These are phyloP conservation scores for Desmophyllum pertusum DNA, from an alignment of 92 coral and sea anemone species.

Conservation along the genomic window DNA sequence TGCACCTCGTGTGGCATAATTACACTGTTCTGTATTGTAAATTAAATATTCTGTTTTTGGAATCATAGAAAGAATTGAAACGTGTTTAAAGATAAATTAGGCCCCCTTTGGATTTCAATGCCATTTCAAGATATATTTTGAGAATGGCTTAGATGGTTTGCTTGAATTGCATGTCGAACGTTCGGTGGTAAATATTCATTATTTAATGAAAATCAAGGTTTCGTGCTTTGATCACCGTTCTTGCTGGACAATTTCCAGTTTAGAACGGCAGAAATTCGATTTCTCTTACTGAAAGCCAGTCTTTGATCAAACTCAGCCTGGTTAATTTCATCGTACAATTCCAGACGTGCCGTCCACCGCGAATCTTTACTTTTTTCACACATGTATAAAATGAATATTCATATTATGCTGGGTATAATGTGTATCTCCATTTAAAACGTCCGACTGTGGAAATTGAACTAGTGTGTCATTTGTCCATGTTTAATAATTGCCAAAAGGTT, in stretches of 20 bases:
- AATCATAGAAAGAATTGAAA: conserved; percentile 7
- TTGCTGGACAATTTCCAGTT: not conserved
- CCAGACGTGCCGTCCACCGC: not conserved
- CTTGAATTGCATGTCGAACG: not conserved
- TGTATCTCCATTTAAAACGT: not conserved
- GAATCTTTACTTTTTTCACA: not conserved
- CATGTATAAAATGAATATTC: conserved; percentile 26
- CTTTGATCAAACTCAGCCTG: not conserved
- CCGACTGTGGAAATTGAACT: conserved; percentile 21
- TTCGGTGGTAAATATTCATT: not conserved
- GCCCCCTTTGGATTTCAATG: conserved; percentile 14
- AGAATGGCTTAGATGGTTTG: not conserved
- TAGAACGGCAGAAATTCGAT: not conserved
- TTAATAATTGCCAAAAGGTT: not conserved
- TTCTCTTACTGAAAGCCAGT: not conserved
- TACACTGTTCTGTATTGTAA: conserved; percentile 1
- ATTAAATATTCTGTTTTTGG: conserved; percentile 36
- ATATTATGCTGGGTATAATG: not conserved
- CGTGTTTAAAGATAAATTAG: not conserved
- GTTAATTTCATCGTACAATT: not conserved
- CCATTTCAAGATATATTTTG: not conserved
- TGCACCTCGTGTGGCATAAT: conserved; percentile 16
- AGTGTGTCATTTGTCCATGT: not conserved
- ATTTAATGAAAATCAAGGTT: not conserved
- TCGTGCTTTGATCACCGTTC: not conserved